Evolutionary conservation across 1,140 invertebrate genomes (phyloP), one percentile per base, ranked within the genome.

Genomic region (Delia radicum): DNA sequence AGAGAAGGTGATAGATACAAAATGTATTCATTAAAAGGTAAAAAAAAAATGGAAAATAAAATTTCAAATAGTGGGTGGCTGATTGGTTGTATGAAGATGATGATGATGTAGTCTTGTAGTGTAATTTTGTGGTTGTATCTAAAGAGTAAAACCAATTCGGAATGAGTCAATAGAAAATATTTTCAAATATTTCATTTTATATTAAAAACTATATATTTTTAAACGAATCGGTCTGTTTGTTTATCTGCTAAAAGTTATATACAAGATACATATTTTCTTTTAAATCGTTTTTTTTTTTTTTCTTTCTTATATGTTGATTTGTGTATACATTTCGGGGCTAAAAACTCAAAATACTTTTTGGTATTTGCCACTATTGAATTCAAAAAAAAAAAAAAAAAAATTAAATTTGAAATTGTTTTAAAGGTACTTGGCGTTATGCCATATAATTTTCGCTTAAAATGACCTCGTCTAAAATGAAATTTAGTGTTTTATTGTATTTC

Each of bases 401-500:
- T 67, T 67, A 31, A n/a, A n/a, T 31, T 31, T 37, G 29, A 69
- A 69, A 69, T 69, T 21, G n/a, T 69, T 69, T 37, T 21, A 69
- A 69, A 69, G 29, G 65, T 69, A 69, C 29, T 69, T 69, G 65
- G 65, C 65, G 12, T 18, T 18, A 21, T 12, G 29, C 65, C 65
- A 69, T 31, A 21, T 21, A 13, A 37, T 37, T 37, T 55, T 69
- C 21, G 21, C 18, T 69, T 69, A 21, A 69, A 21, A 69, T 69
- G 65, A 69, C 65, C 65, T 69, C 65, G 65, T 69, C 65, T 31
- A 69, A 69, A 69, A 69, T 69, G 65, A 55, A 55, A 21, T 55
- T 55, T 24, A 21, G 48, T 24, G 18, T 55, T 55, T 24, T 21
- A 24, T 69, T 69, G 8, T 69, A 31, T 69, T 69, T 69, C 29